Evolutionary conservation across 1,140 invertebrate genomes (phyloP).

Genomic region (Drosophila tristis): DNA sequence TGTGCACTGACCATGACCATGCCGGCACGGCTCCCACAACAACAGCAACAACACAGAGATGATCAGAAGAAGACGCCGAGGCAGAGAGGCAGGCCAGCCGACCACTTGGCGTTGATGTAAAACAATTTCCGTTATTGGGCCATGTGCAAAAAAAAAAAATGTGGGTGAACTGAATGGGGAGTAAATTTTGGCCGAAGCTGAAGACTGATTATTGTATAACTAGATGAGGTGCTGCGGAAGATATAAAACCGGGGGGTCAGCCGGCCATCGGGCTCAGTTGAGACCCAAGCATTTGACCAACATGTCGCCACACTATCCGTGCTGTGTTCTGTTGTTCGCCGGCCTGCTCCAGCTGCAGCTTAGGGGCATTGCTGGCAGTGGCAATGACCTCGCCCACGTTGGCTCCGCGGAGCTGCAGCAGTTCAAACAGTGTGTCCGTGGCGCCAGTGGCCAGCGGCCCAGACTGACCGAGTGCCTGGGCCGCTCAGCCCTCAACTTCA

Average conservation of each 20-base stretch:
- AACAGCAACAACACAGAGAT: too few relatives aligned
- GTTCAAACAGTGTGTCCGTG: constrained; percentile 73
- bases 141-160: constrained; percentile 64
- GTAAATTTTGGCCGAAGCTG: constrained; percentile 54
- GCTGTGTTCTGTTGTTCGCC: constrained; percentile 23
- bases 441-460: constrained; percentile 42
- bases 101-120: constrained; percentile 70
- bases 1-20: constrained; percentile 84
- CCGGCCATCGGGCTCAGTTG: constrained; percentile 59
- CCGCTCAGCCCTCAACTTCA: constrained; percentile 87
- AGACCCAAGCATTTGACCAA: constrained; percentile 14
- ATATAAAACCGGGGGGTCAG: constrained; percentile 65
- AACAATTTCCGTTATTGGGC: constrained; percentile 81
- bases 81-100: constrained; percentile 5
- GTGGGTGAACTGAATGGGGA: constrained; percentile 44
- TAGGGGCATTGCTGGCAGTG: constrained; percentile 12
- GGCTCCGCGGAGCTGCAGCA: constrained; percentile 48
- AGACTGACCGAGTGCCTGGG: constrained; percentile 87
- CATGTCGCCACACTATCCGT: constrained; percentile 32
- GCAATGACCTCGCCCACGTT: constrained; percentile 40
- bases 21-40: constrained; percentile 41
- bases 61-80: constrained; percentile 20
- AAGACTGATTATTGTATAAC: constrained; percentile 68
- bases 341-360: constrained; percentile 6
- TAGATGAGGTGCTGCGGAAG: constrained; percentile 9